Conservation (phyloP, 2,888 invertebrate genomes). For the Teleiodes luculella region DNA sequence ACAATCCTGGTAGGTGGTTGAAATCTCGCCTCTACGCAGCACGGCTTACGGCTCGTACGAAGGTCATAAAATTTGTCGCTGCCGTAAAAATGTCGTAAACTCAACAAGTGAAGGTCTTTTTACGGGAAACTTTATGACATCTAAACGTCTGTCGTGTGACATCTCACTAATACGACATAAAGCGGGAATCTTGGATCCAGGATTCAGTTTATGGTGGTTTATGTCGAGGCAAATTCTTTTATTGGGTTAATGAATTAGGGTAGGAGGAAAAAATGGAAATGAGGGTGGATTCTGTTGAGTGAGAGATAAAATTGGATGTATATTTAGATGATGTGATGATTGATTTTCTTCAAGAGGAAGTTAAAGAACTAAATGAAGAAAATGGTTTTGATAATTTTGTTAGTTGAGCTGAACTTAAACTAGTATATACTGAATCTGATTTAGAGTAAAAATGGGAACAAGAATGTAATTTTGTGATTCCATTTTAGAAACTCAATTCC, state of each 20-base stretch:
- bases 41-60: conserved; percentile 28
- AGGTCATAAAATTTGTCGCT: conserved; percentile 36
- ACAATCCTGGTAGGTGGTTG: conserved; percentile 15
- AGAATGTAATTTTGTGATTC: no score
- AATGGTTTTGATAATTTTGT: not conserved
- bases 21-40: conserved; percentile 24
- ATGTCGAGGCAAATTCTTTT: conserved; percentile 14
- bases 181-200: conserved; percentile 29
- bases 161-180: conserved; percentile 62
- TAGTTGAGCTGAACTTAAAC: no score
- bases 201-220: conserved; percentile 8
- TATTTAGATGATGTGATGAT: not conserved
- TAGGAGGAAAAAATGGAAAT: conserved; percentile 1
- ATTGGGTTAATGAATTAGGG: conserved; percentile 17
- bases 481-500: not conserved
- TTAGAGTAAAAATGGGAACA: no score
- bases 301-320: not conserved
- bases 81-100: conserved; percentile 53
- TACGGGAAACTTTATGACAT: conserved; percentile 43
- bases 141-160: conserved; percentile 57
- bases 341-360: not conserved
- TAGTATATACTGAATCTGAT: not conserved
- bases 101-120: conserved; percentile 56
- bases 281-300: not conserved
- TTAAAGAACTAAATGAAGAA: no score